Base-by-base conservation (phyloP, 2,888 invertebrate species). In the Amaurobius ferox region DNA sequence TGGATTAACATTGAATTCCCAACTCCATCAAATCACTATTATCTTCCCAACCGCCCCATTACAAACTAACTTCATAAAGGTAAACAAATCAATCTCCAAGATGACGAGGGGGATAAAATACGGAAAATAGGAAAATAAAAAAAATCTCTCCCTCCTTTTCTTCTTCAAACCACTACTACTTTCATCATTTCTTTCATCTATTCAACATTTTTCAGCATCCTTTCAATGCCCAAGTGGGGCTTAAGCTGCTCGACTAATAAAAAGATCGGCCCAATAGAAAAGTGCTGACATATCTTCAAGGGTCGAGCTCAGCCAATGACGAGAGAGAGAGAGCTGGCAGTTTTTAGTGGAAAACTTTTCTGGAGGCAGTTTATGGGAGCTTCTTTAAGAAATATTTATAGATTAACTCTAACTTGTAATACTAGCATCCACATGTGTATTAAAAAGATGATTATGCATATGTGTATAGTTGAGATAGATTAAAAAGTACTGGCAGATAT, bases 171-270 rank as follows among this genome's bases (percentile, higher is more conserved):
- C 23, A 28, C 19, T 39, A 23, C 32, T 29, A 23, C 74, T 67
- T 66, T 79, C 70, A 23, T 64, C 30, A 13, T 11, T 29, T 29
- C 64, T n/a, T 28, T 0, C 9, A 23, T 28, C 64, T n/a, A 30
- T 64, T 30, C 29, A 64, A 29, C 29, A 28, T 66, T 66, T 62
- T 73, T 73, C 80, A 67, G 35, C 80, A 67, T 26, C 64, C 61
- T 80, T 73, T 68, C 72, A 35, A 11, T 26, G 67, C 72, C 68
- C 72, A 81, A 72, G 72, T 67, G 81, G 23, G 55, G 73, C 81
- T 81, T 81, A 81, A 81, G 81, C 61, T 23, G 55, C 19, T 55
- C 67, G n/a, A 68, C 74, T 76, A 81, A 70, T 76, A 76, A 81
- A 81, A 76, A 66, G 79, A 40, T 13, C 55, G 62, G 39, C 44